Evolutionary conservation across 1,140 invertebrate genomes (phyloP), one percentile per base, ranked within the genome.

Genomic region (Camponotus pennsylvanicus): DNA sequence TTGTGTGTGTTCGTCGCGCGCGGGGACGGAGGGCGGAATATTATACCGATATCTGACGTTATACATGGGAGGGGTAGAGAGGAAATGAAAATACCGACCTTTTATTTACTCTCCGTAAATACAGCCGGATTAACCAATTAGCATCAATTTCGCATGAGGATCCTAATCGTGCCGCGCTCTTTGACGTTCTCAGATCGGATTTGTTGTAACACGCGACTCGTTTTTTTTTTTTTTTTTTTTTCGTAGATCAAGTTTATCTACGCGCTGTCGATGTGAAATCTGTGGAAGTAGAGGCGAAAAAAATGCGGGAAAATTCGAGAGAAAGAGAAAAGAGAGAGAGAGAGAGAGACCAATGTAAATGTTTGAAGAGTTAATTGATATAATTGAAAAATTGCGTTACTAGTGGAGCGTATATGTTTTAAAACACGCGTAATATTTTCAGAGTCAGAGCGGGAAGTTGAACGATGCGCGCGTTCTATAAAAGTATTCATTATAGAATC

Each of bases 381-480:
- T 83, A 83, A 83, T 83, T 83, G 79, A 73, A 73, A 83, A 83
- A 83, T 83, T 75, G 55, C 79, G 79, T 75, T 83, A 83, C 79
- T 73, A 83, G 79, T 73, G 79, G 79, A 83, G 79, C 79, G 79
- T 83, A 45, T 73, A 83, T 83, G 79, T 83, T 83, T 83, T 83
- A 83, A 83, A 83, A 83, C 79, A 83, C 79, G 79, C 69, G 79
- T 83, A 83, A 83, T 83, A 83, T 83, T 83, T 83, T 75, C 79
- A 73, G 79, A 73, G 67, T 59, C 79, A 82, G 49, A 52, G 32
- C 79, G 57, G 55, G 69, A 83, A 83, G 75, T 83, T 83, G 79
- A 83, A 83, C 79, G 79, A 83, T 75, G 70, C 79, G 79, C 66
- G 57, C 79, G 27, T 83, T 83, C 79, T 83, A 83, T 83, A 83